These are phyloP conservation scores for Psephotus haematonotus DNA, from an alignment of 2,113 vertebrate species.

Conservation along the genomic window DNA sequence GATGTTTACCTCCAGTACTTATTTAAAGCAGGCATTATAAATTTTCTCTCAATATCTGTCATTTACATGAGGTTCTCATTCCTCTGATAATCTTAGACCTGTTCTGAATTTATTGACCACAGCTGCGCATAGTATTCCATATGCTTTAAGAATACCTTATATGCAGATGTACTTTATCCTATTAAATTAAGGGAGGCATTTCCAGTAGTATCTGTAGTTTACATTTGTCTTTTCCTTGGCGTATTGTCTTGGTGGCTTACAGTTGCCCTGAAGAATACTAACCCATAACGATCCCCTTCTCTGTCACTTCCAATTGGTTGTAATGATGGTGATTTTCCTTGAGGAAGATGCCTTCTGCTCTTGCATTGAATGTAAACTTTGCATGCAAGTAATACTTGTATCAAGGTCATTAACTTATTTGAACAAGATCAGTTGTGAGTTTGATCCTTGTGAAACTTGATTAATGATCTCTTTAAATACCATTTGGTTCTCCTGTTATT, in stretches of 20 bases:
- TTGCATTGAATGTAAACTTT: neutral
- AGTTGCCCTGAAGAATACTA: neutral
- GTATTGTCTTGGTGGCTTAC: neutral
- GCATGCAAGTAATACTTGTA: neutral
- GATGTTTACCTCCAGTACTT: neutral
- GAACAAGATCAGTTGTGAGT: neutral
- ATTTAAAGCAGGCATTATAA: neutral
- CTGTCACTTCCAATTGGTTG: neutral
- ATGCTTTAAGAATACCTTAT: neutral
- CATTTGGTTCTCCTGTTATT: neutral
- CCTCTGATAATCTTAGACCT: neutral
- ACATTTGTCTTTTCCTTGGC: neutral
- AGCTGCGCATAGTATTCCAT: neutral
- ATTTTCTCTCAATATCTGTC: neutral
- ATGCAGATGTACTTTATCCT: neutral
- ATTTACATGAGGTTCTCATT: neutral
- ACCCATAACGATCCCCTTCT: neutral
- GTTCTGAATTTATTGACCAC: neutral
- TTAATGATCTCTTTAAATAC: neutral
- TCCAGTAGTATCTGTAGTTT: neutral
- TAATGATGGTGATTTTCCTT: neutral
- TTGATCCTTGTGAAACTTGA: neutral
- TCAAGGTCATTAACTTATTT: neutral
- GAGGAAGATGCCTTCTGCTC: neutral
- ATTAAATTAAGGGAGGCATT: neutral